A percentile compares a stretch with the other conserved stretches of the same genome.
These are phyloP conservation scores for Phylloscopus collybita DNA, from an alignment of 2,797 vertebrate species.

Conservation along the genomic window DNA sequence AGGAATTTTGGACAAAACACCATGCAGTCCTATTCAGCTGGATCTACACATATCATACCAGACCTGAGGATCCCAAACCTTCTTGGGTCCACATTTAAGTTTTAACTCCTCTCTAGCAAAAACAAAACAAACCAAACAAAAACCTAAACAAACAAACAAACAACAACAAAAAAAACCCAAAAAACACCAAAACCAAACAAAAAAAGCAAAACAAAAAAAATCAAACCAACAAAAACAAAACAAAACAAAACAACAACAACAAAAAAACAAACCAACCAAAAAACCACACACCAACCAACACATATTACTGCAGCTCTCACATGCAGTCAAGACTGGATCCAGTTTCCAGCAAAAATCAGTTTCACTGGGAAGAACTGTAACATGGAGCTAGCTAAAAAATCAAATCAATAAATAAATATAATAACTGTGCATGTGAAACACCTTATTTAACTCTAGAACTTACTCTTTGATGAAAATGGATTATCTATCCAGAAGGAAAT, in stretches of 20 bases:
- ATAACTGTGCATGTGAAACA: neutral
- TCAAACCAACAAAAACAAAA: no score
- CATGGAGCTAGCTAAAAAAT: neutral
- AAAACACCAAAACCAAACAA: no score
- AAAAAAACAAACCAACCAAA: no score
- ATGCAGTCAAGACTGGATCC: neutral
- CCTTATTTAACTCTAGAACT: neutral
- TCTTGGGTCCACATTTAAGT: accelerated
- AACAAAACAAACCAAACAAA: neutral
- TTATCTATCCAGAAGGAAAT: neutral
- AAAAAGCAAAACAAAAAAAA: no score
- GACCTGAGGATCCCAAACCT: neutral
- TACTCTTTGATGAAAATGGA: neutral
- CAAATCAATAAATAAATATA: neutral
- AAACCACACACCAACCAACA: neutral
- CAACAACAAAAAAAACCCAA: no score
- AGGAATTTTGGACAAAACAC: neutral
- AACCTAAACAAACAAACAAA: no score
- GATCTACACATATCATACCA: neutral
- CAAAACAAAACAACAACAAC: no score
- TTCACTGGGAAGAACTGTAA: neutral
- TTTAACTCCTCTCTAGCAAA: neutral
- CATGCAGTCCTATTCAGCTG: neutral
- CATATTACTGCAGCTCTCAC: neutral
- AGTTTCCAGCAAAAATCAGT: neutral